Base-by-base conservation (phyloP, 2,797 vertebrate species). In the Epinephelus coioides region DNA sequence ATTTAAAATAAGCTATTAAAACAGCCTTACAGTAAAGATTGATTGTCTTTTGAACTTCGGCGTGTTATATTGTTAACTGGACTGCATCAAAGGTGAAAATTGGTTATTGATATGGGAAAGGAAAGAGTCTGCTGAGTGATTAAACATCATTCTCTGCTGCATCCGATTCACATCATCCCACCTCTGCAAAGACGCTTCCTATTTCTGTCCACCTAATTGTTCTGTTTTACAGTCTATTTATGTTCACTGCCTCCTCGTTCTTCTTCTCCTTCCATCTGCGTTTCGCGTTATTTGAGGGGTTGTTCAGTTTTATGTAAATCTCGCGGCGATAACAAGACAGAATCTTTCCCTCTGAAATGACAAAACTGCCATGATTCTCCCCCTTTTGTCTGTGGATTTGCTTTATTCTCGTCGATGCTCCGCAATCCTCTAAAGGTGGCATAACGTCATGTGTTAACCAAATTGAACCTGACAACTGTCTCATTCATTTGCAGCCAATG, bases 381-480 rank as follows among this genome's bases (percentile, higher is more conserved):
- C 49, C 77, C 78, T 92, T 89, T 93, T 89, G 85, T 94, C 76
- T 82, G 57, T 49, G 72, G 73, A 86, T 90, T 87, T 74, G 69
- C 89, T 91, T 91, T 90, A 83, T 86, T 91, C 85, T 92, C 86
- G 5, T 13, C 30, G 80, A 83, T 84, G 86, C 76, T 88, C 78
- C 17, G 76, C 81, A 43, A 87, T 91, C 89, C 82, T 92, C 85
- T 69, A 82, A 92, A 91, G 92, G 88, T 92, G 91, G 85, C 80
- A 54, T 43, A 60, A 40, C 78, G 72, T 89, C 72, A 51, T 71
- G 73, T 75, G 81, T 89, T 91, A 78, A 80, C 84, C 90, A 92
- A 94, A 95, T 93, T 80, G 89, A 90, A 91, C 88, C 86, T 90
- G 94, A 94, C 94, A 94, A 94, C 81, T 91, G 91, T 84, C 91